Evolutionary conservation across 2,797 vertebrate genomes (phyloP), one percentile per base, ranked within the genome.

Genomic region (Anabas testudineus): DNA sequence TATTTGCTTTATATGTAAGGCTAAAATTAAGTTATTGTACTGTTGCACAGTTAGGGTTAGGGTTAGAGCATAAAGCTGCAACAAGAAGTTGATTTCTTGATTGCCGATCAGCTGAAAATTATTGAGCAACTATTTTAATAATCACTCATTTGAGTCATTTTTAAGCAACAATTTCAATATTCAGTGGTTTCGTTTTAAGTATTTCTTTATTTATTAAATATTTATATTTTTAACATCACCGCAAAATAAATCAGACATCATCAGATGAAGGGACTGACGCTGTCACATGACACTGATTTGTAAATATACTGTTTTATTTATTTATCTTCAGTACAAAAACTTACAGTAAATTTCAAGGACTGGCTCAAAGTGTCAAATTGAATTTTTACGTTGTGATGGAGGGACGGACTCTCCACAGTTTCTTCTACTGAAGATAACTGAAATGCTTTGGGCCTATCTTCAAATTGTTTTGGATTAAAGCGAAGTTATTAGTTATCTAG

Each of bases 381-480:
- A 22, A 46, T 59, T 61, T 61, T 43, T 46, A 12, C 6, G 6
- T 30, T 32, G 42, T 24, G n/a, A 43, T 5, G 3, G 10, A 45
- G 28, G 24, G 32, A 5, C 6, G 5, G 9, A 28, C 36, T 37
- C 16, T 41, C 46, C 18, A 58, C 22, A 32, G 36, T 63, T 64
- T 46, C 34, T 6, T 7, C 16, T 15, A 19, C 72, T 36, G 14
- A 43, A 32, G 46, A 32, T 41, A 46, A 59, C 21, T 63, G n/a
- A 30, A 36, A 43, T 41, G 61, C 74, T 74, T 67, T 39, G 42
- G 24, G 7, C 18, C 34, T 13, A 32, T 43, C 47, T 39, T 42
- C 19, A 13, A 32, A 24, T 43, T 67, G 55, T 80, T 82, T 74
- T 81, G 61, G 64, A 71, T 57, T 65, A 73, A 86, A 79, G 34